phyloP scores from a whole-genome alignment of 2,113 vertebrate species.

The Eleginops maclovinus region DNA sequence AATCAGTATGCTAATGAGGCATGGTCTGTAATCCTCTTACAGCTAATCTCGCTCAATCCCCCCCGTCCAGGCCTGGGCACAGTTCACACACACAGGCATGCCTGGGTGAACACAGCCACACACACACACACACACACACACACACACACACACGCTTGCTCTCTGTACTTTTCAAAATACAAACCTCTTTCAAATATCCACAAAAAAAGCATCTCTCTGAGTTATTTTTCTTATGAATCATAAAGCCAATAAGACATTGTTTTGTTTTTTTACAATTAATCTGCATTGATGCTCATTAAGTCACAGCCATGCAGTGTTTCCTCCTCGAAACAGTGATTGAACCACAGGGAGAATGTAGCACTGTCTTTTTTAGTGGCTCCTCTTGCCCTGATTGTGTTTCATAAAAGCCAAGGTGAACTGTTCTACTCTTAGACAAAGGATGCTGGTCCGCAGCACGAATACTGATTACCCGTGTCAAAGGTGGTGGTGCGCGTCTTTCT shows the following conservation, averaged over 20 bases:
- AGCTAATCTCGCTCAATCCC: slow-evolving; percentile 80
- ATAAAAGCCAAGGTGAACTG: slow-evolving; percentile 72
- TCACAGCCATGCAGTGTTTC: slow-evolving; percentile 16
- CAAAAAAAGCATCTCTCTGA: slow-evolving; percentile 5
- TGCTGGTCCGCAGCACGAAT: slow-evolving; percentile 56
- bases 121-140: slow-evolving; percentile 20
- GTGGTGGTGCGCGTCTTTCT: slow-evolving; percentile 22
- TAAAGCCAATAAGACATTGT: not conserved
- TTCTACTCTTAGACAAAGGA: slow-evolving; percentile 50
- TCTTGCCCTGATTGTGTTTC: slow-evolving; percentile 53
- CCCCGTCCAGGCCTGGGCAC: slow-evolving; percentile 72
- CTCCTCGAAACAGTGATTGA: slow-evolving; percentile 26
- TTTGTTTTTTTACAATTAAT: too few relatives aligned
- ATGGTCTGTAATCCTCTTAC: slow-evolving; percentile 82
- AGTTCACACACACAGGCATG: slow-evolving; percentile 63
- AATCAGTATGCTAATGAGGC: slow-evolving; percentile 84
- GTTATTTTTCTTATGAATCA: not conserved
- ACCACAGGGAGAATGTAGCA: slow-evolving; percentile 15
- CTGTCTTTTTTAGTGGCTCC: slow-evolving; percentile 20
- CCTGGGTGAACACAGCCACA: slow-evolving; percentile 56
- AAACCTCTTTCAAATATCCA: slow-evolving; percentile 19
- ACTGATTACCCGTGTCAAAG: slow-evolving; percentile 63
- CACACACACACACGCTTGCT: slow-evolving; percentile 17
- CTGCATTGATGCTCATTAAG: slow-evolving; percentile 3
- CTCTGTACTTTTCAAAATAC: slow-evolving; percentile 26